Evolutionary conservation across 2,888 invertebrate genomes (phyloP).

Genomic region (Troilus luridus): DNA sequence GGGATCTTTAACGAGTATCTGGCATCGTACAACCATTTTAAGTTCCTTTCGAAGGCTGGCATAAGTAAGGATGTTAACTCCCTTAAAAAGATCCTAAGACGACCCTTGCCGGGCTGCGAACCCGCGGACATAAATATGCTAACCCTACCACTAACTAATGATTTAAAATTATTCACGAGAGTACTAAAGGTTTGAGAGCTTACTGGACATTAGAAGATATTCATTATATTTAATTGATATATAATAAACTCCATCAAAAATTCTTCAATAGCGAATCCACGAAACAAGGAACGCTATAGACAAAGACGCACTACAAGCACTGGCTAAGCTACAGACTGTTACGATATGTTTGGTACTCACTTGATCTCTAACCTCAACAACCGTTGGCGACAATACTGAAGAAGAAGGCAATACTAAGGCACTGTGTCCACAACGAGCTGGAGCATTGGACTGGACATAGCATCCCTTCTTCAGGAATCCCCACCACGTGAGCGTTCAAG

Average conservation of each 20-base stretch:
- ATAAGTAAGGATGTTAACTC: too few species aligned
- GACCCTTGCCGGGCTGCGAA: too few species aligned
- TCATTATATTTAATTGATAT: too few species aligned
- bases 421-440: conserved; percentile 2
- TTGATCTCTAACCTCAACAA: background rate
- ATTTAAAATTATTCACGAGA: too few species aligned
- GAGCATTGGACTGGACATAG: conserved; percentile 23
- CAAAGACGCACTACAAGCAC: background rate
- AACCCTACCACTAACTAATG: too few species aligned
- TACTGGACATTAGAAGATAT: background rate
- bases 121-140: too few species aligned
- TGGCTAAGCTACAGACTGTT: background rate
- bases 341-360: background rate
- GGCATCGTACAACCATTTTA: too few species aligned
- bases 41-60: too few species aligned
- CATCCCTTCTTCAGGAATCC: background rate
- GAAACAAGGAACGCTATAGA: too few species aligned
- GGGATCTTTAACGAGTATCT: too few species aligned
- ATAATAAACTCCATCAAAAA: too few species aligned
- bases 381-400: background rate
- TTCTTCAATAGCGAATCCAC: background rate
- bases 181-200: background rate
- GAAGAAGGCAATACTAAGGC: background rate
- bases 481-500: conserved; percentile 5
- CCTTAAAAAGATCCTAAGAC: too few species aligned